Base-by-base conservation (phyloP, 2,797 vertebrate genomes). In the Lepidocolaptes lacrymiger region DNA sequence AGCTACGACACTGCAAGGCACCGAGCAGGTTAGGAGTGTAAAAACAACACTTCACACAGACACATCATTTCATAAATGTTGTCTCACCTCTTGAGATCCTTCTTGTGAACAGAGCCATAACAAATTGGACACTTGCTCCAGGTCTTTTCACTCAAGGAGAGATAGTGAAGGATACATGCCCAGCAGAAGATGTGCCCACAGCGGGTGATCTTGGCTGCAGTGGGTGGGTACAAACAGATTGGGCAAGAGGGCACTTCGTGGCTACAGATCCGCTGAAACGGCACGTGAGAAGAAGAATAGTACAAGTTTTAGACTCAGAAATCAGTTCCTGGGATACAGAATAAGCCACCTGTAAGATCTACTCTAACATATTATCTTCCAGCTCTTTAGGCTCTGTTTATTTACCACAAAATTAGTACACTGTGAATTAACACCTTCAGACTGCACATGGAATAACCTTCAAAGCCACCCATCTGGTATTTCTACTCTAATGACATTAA, bases 161-260 rank as follows among this genome's bases (percentile, higher is more conserved):
- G 98, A 96, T 99, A 99, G 97, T 99, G 99, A 96, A 99, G 98
- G 97, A 99, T 99, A 97, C 99, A 99, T 1, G 99, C 98, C 99
- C 99, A 99, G 96, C 99, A 99, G 95, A 99, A 99, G 97, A 99
- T 99, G 97, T 99, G 99, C 68, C 99, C 99, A 48, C 99, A 99
- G 66, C 98, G 98, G 3, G 99, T 99, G 97, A 99, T 99, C 98
- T 99, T 99, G 54, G 99, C 99, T 37, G 99, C 99, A 11, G 99
- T 97, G 3, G 99, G 99, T 58, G 99, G 99, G 95, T 99, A 99
- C 79, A 99, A 98, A 97, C 99, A 99, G 96, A 99, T 99, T 24
- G 99, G 99, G 96, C 99, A 99, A 26, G 99, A 99, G 41, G 99
- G 99, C 97, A 99, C 99, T 98, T 99, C 99, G 66, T 99, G 99